Evolutionary conservation across 2,888 invertebrate genomes (phyloP), one percentile per base, ranked within the genome.

Genomic region (Drymonia ruficornis): DNA sequence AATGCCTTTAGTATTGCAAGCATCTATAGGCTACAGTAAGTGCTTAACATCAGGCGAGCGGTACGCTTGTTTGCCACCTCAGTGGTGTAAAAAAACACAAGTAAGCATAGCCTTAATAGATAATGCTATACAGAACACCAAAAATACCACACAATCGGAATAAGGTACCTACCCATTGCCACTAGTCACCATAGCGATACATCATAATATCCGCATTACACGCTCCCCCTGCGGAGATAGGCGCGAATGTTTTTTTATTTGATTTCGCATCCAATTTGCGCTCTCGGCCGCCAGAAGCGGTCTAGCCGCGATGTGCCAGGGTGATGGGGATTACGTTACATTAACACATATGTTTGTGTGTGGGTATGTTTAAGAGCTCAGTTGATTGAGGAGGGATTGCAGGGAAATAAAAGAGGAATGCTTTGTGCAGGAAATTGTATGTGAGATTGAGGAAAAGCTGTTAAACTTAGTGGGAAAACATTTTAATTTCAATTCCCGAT

Each of bases 241-340:
- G 74, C 68, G 80, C 69, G 68, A 84, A 83, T 80, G 81, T 83
- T 89, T 89, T 69, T 89, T 89, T 88, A 90, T 90, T 89, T 84
- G 86, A 90, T 89, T 90, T 87, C 84, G 80, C 83, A 83, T 87
- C 84, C 89, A 90, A 91, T 91, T 89, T 88, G 78, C 77, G 59
- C 71, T 67, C 65, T 65, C 78, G 73, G 67, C 65, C 73, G 83
- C 86, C 87, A 86, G 85, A 83, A 84, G 86, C 85, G 88, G 74
- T 79, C 73, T 72, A 64, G 65, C 74, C 72, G 61, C 72, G 73
- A 70, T 72, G 56, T 70, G 28, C 16, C 34, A 18, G 54, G 56
- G 68, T 78, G 69, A 78, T 61, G 65, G 63, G 64, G 58, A 67
- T 72, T 66, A 65, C 60, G 55, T 40, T 44, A 34, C 47, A 47